Percentiles rank a stretch among this genome's conserved stretches.
Evolutionary conservation across 2,797 vertebrate species (phyloP).

Genomic region (Channallabes apus): DNA sequence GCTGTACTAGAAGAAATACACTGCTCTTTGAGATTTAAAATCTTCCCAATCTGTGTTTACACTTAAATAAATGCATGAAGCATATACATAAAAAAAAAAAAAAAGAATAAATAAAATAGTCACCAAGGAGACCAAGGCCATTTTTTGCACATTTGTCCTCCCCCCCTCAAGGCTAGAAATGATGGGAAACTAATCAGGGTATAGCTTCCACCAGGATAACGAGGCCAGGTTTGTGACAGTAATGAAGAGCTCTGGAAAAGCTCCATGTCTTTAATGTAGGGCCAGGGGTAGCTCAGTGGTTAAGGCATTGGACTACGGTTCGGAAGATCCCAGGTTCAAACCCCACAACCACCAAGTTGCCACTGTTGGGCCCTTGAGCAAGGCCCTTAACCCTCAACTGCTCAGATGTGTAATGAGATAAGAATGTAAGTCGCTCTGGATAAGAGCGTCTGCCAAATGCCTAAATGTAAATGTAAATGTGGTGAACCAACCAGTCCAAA

Average conservation of each 20-base stretch:
- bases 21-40: constrained; percentile 36
- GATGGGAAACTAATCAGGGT: constrained; percentile 60
- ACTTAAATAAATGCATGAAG: constrained; percentile 36
- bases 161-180: constrained; percentile 45
- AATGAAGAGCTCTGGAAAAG: constrained; percentile 59
- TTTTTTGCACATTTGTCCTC: neutral
- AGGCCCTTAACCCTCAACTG: no score
- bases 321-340: no score
- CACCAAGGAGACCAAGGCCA: constrained; percentile 56
- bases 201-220: constrained; percentile 54
- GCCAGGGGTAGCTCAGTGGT: no score
- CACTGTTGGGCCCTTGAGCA: no score
- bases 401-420: no score
- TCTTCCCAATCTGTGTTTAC: constrained; percentile 51
- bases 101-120: constrained; percentile 43
- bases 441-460: no score
- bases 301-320: no score
- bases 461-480: no score
- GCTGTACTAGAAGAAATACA: constrained; percentile 43
- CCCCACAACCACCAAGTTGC: no score
- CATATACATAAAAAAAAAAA: no score
- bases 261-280: constrained; percentile 56
- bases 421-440: no score
- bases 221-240: constrained; percentile 54
- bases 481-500: constrained; percentile 19